A percentile compares a stretch with the other conserved stretches of the same genome.
Evolutionary conservation across 2,888 invertebrate genomes (phyloP).

Genomic region (Abrostola triplasia): DNA sequence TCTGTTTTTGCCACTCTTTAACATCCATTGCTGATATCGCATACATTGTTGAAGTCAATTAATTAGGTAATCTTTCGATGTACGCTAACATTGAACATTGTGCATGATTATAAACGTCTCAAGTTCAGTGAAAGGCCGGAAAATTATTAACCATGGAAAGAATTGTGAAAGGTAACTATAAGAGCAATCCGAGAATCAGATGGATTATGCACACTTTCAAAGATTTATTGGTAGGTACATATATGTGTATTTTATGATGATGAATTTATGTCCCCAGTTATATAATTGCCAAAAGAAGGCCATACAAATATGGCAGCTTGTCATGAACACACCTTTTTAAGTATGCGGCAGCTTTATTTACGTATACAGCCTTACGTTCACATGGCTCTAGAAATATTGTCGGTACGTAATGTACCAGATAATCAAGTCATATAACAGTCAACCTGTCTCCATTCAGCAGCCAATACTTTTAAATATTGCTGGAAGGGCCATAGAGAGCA

Average conservation of each 20-base stretch:
- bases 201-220: constrained; percentile 79
- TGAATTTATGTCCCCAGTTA: constrained; percentile 41
- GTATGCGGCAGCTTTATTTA: constrained; percentile 18
- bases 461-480: constrained; percentile 25
- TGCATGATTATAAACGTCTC: constrained; percentile 45
- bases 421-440: constrained; percentile 37
- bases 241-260: constrained; percentile 50
- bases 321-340: constrained; percentile 16
- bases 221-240: constrained; percentile 50
- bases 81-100: constrained; percentile 27
- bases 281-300: constrained; percentile 28
- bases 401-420: constrained; percentile 21
- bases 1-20: not conserved
- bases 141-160: constrained; percentile 67
- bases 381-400: constrained; percentile 28
- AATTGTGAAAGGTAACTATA: constrained; percentile 76
- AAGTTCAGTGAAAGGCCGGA: constrained; percentile 71
- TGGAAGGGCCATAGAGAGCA: not conserved
- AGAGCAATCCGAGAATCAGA: constrained; percentile 57
- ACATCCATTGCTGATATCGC: not conserved
- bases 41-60: not conserved
- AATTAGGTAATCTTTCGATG: constrained; percentile 5
- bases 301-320: constrained; percentile 24
- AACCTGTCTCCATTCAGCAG: constrained; percentile 15
- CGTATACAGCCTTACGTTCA: constrained; percentile 27